Evolutionary conservation across 1,140 invertebrate species (phyloP), one percentile per base, ranked within the genome.

Genomic region (Drosophila grimshawi): DNA sequence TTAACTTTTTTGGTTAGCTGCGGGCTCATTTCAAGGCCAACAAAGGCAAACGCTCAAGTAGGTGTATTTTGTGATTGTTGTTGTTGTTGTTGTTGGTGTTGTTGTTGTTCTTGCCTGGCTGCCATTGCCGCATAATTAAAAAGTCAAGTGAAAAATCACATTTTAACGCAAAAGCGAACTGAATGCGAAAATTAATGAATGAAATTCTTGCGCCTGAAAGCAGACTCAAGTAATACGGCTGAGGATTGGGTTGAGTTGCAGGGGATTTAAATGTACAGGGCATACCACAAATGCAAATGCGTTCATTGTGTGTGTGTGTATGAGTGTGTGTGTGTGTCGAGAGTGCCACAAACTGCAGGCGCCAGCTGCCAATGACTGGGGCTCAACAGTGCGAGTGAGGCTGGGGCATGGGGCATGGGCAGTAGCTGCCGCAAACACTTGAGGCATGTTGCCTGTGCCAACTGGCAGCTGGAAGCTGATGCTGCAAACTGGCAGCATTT

Each of bases 91-190:
- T 48, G 8, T 61, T 45, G 52, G 27, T 61, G 35, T 37, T 32
- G 43, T 59, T 55, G 7, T 30, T 76, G 70, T 43, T 77, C 30
- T 63, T 65, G 43, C 37, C n/a, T 71, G 80, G 60, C 46, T 46
- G 56, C 49, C 72, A 70, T 69, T 73, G 86, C 83, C 82, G 77
- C 80, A 85, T 91, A 91, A 91, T 91, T 91, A 91, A 91, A 88
- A 91, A 91, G 88, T 91, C 88, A 91, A 91, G 88, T 91, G 89
- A 91, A 91, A 91, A 91, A 91, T 91, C 88, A 90, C 83, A 91
- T 85, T 91, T 91, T 85, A 81, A 90, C 76, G 82, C 78, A 81
- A 80, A 76, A 70, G 79, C 41, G 30, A 72, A 56, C 39, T 43
- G 69, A 53, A 66, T 56, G 51, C 19, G 43, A 43, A 51, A 70